Base-by-base conservation (phyloP, 2,888 invertebrate genomes). In the Agrotis ipsilon region DNA sequence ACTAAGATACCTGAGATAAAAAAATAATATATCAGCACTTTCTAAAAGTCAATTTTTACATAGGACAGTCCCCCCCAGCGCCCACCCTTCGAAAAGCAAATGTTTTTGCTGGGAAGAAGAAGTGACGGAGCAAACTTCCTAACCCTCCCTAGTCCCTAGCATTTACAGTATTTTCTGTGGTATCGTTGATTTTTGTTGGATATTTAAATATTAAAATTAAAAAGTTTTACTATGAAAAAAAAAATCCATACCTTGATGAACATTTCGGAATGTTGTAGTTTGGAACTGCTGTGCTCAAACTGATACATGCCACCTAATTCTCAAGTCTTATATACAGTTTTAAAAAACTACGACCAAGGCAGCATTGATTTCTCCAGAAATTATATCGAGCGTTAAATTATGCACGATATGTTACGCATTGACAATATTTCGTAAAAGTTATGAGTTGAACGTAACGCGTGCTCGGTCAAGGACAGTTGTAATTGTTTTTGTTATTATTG, bases 341-440 rank as follows among this genome's bases (percentile, higher is more conserved):
- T 21, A 59, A 73, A 68, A 74, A 68, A 69, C 63, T 59, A 55
- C 71, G 64, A 32, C 67, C 84, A 82, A 83, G 85, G 85, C 71
- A 57, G 78, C 66, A 75, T 80, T 74, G 84, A 67, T 84, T 83
- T 86, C 84, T 52, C 84, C 70, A 39, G 11, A 69, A 71, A 71
- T 77, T 72, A 76, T 76, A 83, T 74, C 69, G 80, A 67, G 54
- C 72, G 66, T 78, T 32, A 80, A 72, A 72, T 82, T 72, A 73
- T 83, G 60, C 63, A 69, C 71, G 78, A 80, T 70, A 66, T 71
- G 66, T 81, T 83, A 73, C 60, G 76, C 63, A 60, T 70, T 58
- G 27, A 19, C 46, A 59, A 61, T 52, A 73, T 73, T 67, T 73
- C 48, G 82, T 78, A 73, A 68, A 57, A 32, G 19, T 72, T 69